Evolutionary conservation across 92 coral and sea anemone genomes (phyloP), one percentile per base, ranked within the genome.

Genomic region (Actinostola sp.): DNA sequence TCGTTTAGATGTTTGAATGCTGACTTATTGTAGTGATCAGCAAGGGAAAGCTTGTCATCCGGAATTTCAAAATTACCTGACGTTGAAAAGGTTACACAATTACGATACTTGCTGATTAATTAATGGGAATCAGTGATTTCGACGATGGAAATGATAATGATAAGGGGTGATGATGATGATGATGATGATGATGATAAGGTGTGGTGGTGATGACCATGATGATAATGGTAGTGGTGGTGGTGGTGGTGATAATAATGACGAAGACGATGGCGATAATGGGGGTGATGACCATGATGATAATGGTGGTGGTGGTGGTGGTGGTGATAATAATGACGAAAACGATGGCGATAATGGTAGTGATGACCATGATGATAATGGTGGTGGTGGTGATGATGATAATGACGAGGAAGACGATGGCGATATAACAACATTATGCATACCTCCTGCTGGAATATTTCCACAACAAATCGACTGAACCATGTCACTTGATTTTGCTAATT

Each of bases 391-490:
- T n/a, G n/a, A n/a, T n/a, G n/a, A n/a, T n/a, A n/a, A n/a, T n/a
- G n/a, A n/a, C n/a, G n/a, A 48, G 21, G 19, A 4, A 48, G 19
- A 4, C 54, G 2, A 8, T 48, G 13, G 13, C 13, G 16, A 4
- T 48, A 53, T 14, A 20, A 19, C 17, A 19, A 1, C 27, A 66
- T 4, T 8, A 23, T 11, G 20, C 31, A 21, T 54, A 84, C 90
- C 90, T 61, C 61, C 35, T n/a, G 46, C 23, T 0, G 83, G 83
- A 28, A 59, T 71, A 33, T 77, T 28, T 70, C 92, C 92, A 48
- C 67, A 67, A 28, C 92, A 81, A 53, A 86, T 76, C 27, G 87
- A 67, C 29, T 71, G 70, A 33, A 82, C 82, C 10, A 86, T 70
- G 2, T 66, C 68, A 41, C 81, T 66, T 12, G 92, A 63, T 24